Evolutionary conservation across 2,113 vertebrate species (phyloP).

Genomic region (Delphinapterus leucas): DNA sequence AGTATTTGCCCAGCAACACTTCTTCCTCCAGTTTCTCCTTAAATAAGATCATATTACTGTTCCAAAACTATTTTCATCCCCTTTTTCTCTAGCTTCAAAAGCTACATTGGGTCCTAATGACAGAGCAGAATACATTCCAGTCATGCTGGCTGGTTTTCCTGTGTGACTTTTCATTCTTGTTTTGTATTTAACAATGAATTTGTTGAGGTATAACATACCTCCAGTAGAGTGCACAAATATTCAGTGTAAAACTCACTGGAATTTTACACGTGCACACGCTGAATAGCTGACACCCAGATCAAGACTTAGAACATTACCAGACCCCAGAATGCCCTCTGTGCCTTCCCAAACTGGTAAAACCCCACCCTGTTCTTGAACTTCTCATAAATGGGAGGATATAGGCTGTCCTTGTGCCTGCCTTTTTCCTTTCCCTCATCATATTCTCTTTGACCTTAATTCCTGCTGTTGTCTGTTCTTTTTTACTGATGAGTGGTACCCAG

Average conservation of each 20-base stretch:
- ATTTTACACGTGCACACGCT: rapidly evolving
- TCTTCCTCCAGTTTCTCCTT: slow-evolving; percentile 82
- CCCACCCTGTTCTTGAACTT: background rate
- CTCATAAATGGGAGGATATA: background rate
- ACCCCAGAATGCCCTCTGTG: background rate
- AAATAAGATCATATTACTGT: background rate
- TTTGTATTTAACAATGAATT: background rate
- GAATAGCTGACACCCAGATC: background rate
- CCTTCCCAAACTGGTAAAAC: no score
- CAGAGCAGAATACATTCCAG: background rate
- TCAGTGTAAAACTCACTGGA: background rate
- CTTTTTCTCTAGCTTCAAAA: background rate
- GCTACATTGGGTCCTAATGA: background rate
- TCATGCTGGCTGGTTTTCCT: background rate
- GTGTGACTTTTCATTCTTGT: background rate
- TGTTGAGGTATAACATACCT: background rate
- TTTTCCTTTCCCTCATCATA: background rate
- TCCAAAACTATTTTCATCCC: background rate
- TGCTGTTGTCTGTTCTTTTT: background rate
- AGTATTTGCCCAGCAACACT: slow-evolving; percentile 64
- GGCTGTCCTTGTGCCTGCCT: background rate
- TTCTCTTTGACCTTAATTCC: no score
- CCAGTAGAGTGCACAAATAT: background rate
- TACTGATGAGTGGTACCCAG: background rate
- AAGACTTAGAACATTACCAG: background rate